A percentile compares a stretch with the other conserved stretches of the same genome.
phyloP scores from a whole-genome alignment of 2,797 vertebrate genomes.

The Urocyon cinereoargenteus region DNA sequence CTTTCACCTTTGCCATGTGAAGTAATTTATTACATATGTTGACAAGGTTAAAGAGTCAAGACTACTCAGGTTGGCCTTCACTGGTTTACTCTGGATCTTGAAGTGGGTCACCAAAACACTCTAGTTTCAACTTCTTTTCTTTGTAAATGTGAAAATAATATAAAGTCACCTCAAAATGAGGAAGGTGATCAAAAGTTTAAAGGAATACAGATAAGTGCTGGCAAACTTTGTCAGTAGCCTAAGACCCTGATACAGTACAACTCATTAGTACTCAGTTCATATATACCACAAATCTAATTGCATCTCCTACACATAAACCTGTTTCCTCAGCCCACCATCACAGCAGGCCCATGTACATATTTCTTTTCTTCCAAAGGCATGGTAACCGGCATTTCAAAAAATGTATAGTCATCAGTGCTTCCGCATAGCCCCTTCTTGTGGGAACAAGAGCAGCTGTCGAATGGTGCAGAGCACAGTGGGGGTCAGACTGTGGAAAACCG shows the following conservation, averaged over 20 bases:
- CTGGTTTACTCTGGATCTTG: not conserved
- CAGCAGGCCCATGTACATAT: not conserved
- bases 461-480: constrained; percentile 63
- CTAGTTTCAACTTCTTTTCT: not conserved
- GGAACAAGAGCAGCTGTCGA: constrained; percentile 68
- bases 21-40: not conserved
- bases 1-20: not conserved
- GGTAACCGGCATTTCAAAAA: constrained; percentile 57
- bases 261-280: not conserved
- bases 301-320: not conserved
- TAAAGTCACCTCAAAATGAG: not conserved
- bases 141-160: not conserved
- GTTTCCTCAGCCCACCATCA: not conserved
- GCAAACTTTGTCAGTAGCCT: not conserved
- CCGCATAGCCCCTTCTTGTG: not conserved
- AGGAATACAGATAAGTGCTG: not conserved
- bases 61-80: not conserved
- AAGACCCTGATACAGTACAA: not conserved
- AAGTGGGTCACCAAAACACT: not conserved
- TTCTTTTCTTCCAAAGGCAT: not conserved
- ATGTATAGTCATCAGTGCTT: constrained; percentile 1
- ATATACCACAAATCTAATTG: not conserved
- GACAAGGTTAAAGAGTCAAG: not conserved
- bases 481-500: constrained; percentile 51
- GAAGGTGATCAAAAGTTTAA: not conserved